phyloP scores from a whole-genome alignment of 2,888 invertebrate genomes.

The Pedicia rivosa region DNA sequence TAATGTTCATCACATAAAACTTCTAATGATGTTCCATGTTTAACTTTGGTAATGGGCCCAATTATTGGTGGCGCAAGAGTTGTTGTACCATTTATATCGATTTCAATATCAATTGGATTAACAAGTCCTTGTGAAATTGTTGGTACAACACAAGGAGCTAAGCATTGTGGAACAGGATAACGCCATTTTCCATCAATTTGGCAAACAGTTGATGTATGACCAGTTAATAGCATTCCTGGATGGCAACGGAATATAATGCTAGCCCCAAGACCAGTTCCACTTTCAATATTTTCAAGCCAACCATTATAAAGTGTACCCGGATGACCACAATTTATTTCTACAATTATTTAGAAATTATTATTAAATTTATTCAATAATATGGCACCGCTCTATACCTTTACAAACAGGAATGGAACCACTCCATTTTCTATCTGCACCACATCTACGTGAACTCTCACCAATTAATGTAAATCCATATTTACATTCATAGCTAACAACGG shows the following conservation, averaged over 20 bases:
- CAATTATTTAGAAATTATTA: conserved; percentile 10
- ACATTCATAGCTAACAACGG: conserved; percentile 90
- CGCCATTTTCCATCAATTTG: conserved; percentile 92
- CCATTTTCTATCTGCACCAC: conserved; percentile 92
- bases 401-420: conserved; percentile 81
- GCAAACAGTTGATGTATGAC: conserved; percentile 80
- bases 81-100: conserved; percentile 27
- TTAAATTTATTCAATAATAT: no score
- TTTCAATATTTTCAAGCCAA: conserved; percentile 81
- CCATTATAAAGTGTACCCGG: conserved; percentile 92
- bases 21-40: conserved; percentile 50
- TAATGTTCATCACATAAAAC: conserved; percentile 76
- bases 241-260: conserved; percentile 87
- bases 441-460: conserved; percentile 78
- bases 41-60: conserved; percentile 39
- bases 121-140: conserved; percentile 66
- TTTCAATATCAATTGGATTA: conserved; percentile 36
- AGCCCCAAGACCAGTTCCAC: conserved; percentile 79
- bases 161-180: conserved; percentile 76
- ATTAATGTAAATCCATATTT: conserved; percentile 83
- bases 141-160: conserved; percentile 89
- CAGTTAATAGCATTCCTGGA: conserved; percentile 79
- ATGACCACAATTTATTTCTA: conserved; percentile 94
- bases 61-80: conserved; percentile 19
- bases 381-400: conserved; percentile 63